Evolutionary conservation across 2,113 vertebrate species (phyloP).

Genomic region (Neomonachus schauinslandi): DNA sequence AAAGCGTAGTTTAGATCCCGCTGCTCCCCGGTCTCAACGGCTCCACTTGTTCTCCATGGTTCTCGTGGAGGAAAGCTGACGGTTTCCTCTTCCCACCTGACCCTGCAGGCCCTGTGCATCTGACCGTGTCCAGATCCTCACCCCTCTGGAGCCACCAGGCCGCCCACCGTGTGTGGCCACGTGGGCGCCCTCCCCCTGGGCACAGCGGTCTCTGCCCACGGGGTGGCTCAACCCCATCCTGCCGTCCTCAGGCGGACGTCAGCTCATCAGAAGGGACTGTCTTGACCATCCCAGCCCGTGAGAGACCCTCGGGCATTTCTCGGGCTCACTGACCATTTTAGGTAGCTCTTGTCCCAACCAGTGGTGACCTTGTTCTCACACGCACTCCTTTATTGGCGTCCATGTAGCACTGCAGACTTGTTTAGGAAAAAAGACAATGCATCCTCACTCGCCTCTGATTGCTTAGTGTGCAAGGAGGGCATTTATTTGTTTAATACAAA

Average conservation of each 20-base stretch:
- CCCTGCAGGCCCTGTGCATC: neutral
- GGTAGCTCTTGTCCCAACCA: rapidly evolving
- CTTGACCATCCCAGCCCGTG: neutral
- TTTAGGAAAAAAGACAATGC: neutral
- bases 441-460: no score
- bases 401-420: rapidly evolving
- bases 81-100: rapidly evolving
- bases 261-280: neutral
- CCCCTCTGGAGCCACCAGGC: no score
- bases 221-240: neutral
- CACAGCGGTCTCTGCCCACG: neutral
- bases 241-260: neutral
- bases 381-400: no score
- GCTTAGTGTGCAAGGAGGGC: no score
- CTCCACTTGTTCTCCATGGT: neutral
- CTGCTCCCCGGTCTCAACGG: rapidly evolving
- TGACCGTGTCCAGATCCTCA: neutral
- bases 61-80: rapidly evolving
- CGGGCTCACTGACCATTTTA: rapidly evolving
- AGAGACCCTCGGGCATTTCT: neutral
- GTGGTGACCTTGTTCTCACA: neutral
- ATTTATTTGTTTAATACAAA: no score
- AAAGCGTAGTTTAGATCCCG: neutral
- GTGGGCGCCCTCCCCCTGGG: neutral
- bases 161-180: neutral